Conservation (phyloP, 2,113 vertebrate genomes). For the Psettodes erumei region DNA sequence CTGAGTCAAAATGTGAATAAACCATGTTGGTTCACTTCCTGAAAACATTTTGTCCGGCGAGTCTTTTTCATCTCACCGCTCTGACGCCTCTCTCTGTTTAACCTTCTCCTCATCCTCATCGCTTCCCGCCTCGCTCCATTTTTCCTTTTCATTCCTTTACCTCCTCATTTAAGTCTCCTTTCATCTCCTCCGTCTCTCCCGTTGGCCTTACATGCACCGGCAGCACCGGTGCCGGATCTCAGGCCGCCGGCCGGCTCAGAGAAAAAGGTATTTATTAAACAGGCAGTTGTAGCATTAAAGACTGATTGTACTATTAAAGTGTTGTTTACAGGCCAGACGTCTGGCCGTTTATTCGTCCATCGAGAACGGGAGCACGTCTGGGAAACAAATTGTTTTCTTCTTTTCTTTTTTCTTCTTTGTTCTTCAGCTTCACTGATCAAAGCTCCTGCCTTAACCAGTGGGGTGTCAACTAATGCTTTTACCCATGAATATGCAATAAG, state of each 20-base stretch:
- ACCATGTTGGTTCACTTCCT: constrained; percentile 24
- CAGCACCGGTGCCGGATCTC: constrained; percentile 5
- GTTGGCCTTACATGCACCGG: neutral
- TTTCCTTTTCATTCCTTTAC: neutral
- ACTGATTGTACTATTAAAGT: constrained; percentile 53
- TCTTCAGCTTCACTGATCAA: constrained; percentile 33
- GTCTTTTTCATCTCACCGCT: constrained; percentile 11
- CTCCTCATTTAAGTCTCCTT: neutral
- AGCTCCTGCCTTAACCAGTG: constrained; percentile 6
- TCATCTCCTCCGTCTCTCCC: neutral
- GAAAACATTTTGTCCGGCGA: constrained; percentile 22
- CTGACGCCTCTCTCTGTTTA: neutral
- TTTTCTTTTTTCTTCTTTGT: neutral
- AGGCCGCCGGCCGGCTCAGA: neutral
- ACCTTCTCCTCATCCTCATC: neutral
- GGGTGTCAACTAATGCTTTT: neutral
- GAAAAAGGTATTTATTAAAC: constrained; percentile 48
- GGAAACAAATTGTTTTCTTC: neutral
- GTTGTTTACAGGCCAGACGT: constrained; percentile 39
- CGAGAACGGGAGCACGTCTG: neutral
- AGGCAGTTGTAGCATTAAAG: constrained; percentile 52
- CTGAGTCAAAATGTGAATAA: neutral
- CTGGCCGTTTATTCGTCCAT: constrained; percentile 24
- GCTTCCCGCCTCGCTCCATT: too few species aligned
- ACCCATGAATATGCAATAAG: constrained; percentile 26